These are phyloP conservation scores for Cynocephalus volans DNA, from an alignment of 2,113 vertebrate genomes.

Conservation along the genomic window DNA sequence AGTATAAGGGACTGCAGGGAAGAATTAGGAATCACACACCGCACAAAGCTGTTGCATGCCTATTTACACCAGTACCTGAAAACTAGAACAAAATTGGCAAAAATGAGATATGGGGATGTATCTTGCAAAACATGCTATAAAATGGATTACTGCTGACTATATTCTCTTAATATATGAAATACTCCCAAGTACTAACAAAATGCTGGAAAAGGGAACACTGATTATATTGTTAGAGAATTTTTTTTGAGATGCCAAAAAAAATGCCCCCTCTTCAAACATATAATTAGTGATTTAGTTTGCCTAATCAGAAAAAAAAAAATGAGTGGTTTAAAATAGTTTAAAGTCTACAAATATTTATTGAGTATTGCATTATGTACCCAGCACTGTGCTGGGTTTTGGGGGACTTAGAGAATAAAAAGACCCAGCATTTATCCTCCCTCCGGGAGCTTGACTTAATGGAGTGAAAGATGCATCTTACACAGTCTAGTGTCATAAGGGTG, in stretches of 20 bases:
- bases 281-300: slow-evolving; percentile 56
- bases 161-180: not conserved
- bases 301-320: slow-evolving; percentile 48
- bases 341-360: slow-evolving; percentile 48
- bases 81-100: slow-evolving; percentile 11
- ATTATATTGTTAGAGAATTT: not conserved
- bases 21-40: not conserved
- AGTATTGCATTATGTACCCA: not conserved
- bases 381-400: not conserved
- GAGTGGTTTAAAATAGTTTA: slow-evolving; percentile 57
- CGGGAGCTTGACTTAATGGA: not conserved
- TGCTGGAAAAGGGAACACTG: not conserved
- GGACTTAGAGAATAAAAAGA: not conserved
- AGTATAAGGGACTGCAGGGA: not conserved
- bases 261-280: not conserved
- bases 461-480: not conserved
- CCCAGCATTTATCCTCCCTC: not conserved
- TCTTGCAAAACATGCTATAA: slow-evolving; percentile 23
- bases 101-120: not conserved
- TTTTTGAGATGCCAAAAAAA: not conserved
- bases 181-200: slow-evolving; percentile 28
- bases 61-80: not conserved
- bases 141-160: not conserved
- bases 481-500: not conserved
- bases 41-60: not conserved